Evolutionary conservation across 2,113 vertebrate genomes (phyloP), one percentile per base, ranked within the genome.

Genomic region (Candoia aspera): DNA sequence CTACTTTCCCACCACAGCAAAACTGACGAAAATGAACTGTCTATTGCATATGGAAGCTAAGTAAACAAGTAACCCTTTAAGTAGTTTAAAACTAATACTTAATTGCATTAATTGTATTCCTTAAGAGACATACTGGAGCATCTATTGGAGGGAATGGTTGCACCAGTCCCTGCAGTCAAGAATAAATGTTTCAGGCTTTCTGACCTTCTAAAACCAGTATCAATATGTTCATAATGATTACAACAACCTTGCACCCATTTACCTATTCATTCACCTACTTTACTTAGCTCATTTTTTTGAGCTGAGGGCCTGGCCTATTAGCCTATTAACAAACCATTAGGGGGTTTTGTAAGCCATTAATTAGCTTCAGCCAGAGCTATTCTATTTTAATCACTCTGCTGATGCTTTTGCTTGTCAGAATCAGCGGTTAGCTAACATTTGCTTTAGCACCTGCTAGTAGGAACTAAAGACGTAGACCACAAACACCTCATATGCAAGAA

Each of bases 141-240:
- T 9, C 57, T 54, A 29, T 58, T 23, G 91, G 55, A 73, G 2
- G 15, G 0, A 64, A 29, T 0, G 62, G 49, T 4, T 9, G 24
- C 86, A 86, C 1, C 8, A 8, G 17, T 9, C n/a, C 64, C 19
- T 90, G 42, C 60, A 86, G 86, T 3, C 68, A 60, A 62, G 84
- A 33, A 73, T 87, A 91, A 93, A 94, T 92, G 0, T 84, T 88
- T 92, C 87, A 19, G 95, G 94, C 37, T 85, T 10, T 91, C 83
- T 90, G 24, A 54, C 42, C 90, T 93, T 92, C 13, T 89, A 42
- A 94, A 92, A 85, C 59, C 68, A 64, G 68, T 87, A 90, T 73
- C 29, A 94, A 91, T 87, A 87, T 86, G 95, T 91, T 91, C 94
- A 89, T 87, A 60, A 59, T 29, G 46, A 90, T 42, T 92, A 2